A percentile compares a stretch with the other conserved stretches of the same genome.
Evolutionary conservation across 2,113 vertebrate genomes (phyloP).

Genomic region (Perognathus longimembris): DNA sequence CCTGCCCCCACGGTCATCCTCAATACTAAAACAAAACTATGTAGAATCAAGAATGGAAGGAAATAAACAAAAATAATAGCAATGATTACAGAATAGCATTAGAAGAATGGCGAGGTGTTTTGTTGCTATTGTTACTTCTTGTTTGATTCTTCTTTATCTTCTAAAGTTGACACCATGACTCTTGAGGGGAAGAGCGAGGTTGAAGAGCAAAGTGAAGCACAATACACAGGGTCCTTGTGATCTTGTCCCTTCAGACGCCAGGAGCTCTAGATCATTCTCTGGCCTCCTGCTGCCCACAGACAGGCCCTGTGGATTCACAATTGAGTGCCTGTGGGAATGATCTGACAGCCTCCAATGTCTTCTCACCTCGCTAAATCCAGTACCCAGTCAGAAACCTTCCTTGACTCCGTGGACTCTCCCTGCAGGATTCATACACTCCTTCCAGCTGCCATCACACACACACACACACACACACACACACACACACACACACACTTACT

Average conservation of each 20-base stretch:
- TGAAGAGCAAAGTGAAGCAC: neutral
- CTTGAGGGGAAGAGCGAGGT: neutral
- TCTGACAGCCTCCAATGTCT: neutral
- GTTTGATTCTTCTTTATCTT: slow-evolving; percentile 6
- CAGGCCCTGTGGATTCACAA: neutral
- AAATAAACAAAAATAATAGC: neutral
- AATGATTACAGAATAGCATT: neutral
- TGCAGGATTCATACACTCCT: neutral
- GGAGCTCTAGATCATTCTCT: neutral
- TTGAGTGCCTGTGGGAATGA: neutral
- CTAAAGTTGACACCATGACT: neutral
- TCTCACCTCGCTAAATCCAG: neutral
- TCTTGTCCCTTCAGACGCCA: neutral
- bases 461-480: too few relatives aligned
- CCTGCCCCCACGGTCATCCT: neutral
- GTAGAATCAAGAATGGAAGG: neutral
- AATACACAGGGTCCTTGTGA: neutral
- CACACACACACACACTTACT: too few relatives aligned
- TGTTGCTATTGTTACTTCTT: neutral
- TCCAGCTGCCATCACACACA: too few relatives aligned
- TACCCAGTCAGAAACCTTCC: neutral
- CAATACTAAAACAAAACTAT: neutral
- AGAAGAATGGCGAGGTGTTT: too few relatives aligned
- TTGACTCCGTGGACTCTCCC: neutral
- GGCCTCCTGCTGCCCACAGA: neutral